Evolutionary conservation across 2,113 vertebrate species (phyloP).

Genomic region (Lycaon pictus): DNA sequence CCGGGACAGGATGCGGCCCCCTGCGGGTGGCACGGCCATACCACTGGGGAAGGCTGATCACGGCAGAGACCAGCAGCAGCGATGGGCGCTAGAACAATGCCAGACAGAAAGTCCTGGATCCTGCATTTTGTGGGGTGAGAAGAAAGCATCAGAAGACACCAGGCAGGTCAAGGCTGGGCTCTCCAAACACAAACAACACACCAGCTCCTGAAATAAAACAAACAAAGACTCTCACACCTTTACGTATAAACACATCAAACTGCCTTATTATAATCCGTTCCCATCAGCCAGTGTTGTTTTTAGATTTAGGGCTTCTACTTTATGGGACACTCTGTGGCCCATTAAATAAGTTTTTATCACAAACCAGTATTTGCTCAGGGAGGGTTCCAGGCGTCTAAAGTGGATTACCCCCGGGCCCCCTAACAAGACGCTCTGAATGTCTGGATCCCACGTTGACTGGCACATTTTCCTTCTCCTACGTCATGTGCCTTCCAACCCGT

Average conservation of each 20-base stretch:
- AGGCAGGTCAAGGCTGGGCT: neutral
- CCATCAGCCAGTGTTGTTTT: neutral
- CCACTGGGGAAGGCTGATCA: neutral
- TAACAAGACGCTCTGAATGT: neutral
- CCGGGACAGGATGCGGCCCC: neutral
- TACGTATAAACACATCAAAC: neutral
- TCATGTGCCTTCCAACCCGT: neutral
- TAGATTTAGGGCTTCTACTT: neutral
- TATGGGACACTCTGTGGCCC: neutral
- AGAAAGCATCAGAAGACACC: neutral
- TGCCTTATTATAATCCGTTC: neutral
- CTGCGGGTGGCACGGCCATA: rapidly evolving
- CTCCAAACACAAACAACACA: neutral
- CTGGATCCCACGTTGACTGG: neutral
- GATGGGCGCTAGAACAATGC: too few relatives aligned
- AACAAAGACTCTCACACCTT: neutral
- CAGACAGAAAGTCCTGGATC: neutral
- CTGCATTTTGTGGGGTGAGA: neutral
- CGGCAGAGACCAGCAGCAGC: neutral
- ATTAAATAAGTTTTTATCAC: slow-evolving; percentile 28
- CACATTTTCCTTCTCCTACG: neutral
- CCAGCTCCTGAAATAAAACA: neutral
- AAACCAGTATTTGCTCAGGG: neutral
- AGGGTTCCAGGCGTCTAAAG: neutral
- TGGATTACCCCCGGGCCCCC: neutral